Percentiles rank a stretch among this genome's conserved stretches.
Evolutionary conservation across 2,888 invertebrate species (phyloP).

Genomic region (Oxyscelio sp.): DNA sequence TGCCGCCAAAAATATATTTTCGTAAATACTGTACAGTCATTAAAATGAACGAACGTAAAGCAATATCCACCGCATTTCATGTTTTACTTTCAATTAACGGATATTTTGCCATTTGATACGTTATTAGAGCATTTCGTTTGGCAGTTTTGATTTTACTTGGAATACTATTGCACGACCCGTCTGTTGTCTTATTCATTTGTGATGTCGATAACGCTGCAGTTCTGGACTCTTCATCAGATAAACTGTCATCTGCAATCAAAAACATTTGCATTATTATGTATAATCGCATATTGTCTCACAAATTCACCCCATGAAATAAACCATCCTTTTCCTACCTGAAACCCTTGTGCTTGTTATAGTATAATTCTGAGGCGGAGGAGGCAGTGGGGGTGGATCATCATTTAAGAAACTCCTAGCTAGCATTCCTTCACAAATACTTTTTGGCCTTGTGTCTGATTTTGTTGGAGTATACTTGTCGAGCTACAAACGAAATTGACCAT

Average conservation of each 20-base stretch:
- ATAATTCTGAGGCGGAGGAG: slow-evolving; percentile 91
- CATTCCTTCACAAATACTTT: slow-evolving; percentile 87
- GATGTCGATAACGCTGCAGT: slow-evolving; percentile 89
- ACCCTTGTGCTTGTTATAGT: slow-evolving; percentile 82
- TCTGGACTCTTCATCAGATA: slow-evolving; percentile 89
- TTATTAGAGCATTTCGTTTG: slow-evolving; percentile 90
- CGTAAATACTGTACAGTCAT: too few species aligned
- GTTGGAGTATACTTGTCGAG: slow-evolving; percentile 83
- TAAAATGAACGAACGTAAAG: too few species aligned
- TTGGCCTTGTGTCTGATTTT: slow-evolving; percentile 84
- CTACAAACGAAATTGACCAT: slow-evolving; percentile 77
- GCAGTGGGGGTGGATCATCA: slow-evolving; percentile 91
- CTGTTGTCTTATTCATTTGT: slow-evolving; percentile 83
- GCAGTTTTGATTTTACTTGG: slow-evolving; percentile 89
- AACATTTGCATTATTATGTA: too few species aligned
- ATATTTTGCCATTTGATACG: too few species aligned
- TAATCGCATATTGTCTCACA: too few species aligned
- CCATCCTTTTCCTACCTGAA: slow-evolving; percentile 80
- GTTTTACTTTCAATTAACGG: too few species aligned
- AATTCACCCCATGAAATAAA: too few species aligned
- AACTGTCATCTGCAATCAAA: slow-evolving; percentile 90
- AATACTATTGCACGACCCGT: slow-evolving; percentile 88
- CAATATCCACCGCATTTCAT: too few species aligned
- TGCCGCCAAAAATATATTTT: too few species aligned
- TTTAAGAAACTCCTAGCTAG: slow-evolving; percentile 83